A percentile compares a stretch with the other conserved stretches of the same genome.
phyloP scores from a whole-genome alignment of 2,113 vertebrate species.

The Candoia aspera region DNA sequence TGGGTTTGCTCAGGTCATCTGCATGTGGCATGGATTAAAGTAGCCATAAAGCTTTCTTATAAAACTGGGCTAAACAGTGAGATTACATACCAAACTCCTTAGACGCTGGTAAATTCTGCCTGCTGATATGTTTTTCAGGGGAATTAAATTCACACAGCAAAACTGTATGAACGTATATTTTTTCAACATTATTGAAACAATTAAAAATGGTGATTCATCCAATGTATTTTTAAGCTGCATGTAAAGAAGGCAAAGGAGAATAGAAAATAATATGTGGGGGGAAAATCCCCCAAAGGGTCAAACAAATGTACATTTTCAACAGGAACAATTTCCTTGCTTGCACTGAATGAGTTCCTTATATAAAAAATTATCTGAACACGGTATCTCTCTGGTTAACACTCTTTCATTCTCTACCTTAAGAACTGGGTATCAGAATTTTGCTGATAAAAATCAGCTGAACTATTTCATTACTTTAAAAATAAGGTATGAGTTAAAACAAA shows the following conservation, averaged over 20 bases:
- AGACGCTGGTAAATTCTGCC: background rate
- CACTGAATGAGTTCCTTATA: background rate
- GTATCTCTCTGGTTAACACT: background rate
- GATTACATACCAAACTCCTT: slow-evolving; percentile 18
- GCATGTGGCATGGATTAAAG: slow-evolving; percentile 77
- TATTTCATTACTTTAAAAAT: background rate
- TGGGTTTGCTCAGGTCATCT: slow-evolving; percentile 74
- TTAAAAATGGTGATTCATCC: fast-evolving
- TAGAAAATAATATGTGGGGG: background rate
- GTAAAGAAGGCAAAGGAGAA: background rate
- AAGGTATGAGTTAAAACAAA: background rate
- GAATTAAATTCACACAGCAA: background rate
- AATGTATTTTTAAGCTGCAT: fast-evolving
- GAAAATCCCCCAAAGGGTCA: background rate
- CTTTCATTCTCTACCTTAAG: background rate
- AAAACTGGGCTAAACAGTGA: slow-evolving; percentile 4
- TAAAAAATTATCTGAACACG: background rate
- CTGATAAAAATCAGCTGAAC: background rate
- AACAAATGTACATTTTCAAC: background rate
- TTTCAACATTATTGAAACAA: fast-evolving
- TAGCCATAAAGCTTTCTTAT: slow-evolving; percentile 61
- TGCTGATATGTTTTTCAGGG: fast-evolving
- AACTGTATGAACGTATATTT: background rate
- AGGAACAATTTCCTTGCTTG: background rate
- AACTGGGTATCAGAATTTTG: background rate